A percentile compares a stretch with the other conserved stretches of the same genome.
phyloP scores from a whole-genome alignment of 2,113 vertebrate genomes.

The Falco punctatus region DNA sequence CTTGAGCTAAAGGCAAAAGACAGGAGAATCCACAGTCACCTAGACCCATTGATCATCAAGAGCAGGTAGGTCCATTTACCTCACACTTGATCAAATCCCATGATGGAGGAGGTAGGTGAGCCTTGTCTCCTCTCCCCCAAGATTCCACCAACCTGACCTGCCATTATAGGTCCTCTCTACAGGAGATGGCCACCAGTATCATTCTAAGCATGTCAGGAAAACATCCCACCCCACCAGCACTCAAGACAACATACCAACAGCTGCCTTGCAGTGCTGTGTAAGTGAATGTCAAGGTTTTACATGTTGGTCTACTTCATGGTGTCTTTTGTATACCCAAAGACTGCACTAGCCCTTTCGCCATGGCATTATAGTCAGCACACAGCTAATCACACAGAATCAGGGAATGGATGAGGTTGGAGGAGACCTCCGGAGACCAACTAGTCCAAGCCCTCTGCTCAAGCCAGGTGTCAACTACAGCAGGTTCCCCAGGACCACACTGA shows the following conservation, averaged over 20 bases:
- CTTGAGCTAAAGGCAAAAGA: not conserved
- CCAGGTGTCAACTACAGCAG: not conserved
- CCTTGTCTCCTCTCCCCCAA: not conserved
- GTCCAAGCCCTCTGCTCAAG: not conserved
- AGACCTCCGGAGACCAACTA: not conserved
- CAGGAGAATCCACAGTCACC: not conserved
- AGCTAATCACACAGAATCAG: not conserved
- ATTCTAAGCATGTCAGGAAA: not conserved
- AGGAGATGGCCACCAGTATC: not conserved
- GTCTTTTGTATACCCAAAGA: not conserved
- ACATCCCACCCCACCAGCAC: not conserved
- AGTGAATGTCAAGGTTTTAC: no score
- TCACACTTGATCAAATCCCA: not conserved
- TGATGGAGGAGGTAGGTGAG: not conserved
- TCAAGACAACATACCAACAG: not conserved
- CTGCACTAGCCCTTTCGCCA: not conserved
- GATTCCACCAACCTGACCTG: not conserved
- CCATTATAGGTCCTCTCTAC: not conserved
- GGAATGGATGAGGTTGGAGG: not conserved
- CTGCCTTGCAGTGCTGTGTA: not conserved
- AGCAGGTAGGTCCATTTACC: not conserved
- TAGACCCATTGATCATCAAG: not conserved
- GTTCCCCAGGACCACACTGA: not conserved
- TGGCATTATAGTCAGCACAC: not conserved
- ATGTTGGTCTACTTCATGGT: not conserved